Base-by-base conservation (phyloP, 2,888 invertebrate genomes). In the Brassicogethes aeneus region DNA sequence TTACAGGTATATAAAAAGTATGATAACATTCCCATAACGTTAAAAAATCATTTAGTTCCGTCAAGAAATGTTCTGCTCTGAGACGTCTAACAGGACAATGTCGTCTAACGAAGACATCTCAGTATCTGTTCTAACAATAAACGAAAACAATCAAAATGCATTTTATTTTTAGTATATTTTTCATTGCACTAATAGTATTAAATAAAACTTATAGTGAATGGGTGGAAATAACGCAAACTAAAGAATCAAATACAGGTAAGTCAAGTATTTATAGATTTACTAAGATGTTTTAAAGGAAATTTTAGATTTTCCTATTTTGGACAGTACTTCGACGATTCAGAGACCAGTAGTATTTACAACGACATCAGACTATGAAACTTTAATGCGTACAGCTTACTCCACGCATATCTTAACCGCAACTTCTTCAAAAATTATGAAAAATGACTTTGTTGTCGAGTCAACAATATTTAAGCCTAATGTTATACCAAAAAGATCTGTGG, bases 171-270 rank as follows among this genome's bases (percentile, higher is more conserved):
- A 3, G 41, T 29, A 36, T 44, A 41, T 43, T 50, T 41, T 41
- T 48, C 8, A 34, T 48, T 17, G 35, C 37, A 43, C 37, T 29
- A 17, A 45, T 43, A n/a, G n/a, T n/a, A n/a, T n/a, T n/a, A n/a
- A n/a, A n/a, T n/a, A n/a, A n/a, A n/a, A n/a, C n/a, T 5, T 39
- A 41, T 16, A 44, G 54, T 43, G 59, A 59, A 12, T 60, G 61
- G 61, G 52, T 61, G 2, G 57, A 59, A 52, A 55, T 61, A 39
- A 43, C 50, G 5, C 56, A 55, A 40, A 40, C 53, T 32, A 23
- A 23, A 23, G 23, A 10, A 23, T n/a, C 39, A 17, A 48, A 44
- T 34, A 36, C 42, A 13, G 42, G 49, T 51, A 37, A 40, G 30
- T 38, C 13, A 13, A 16, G 17, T 32, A 36, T 34, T 7, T 35